These are phyloP conservation scores for Caligus rogercresseyi DNA, from an alignment of 1,140 invertebrate species.

Conservation along the genomic window DNA sequence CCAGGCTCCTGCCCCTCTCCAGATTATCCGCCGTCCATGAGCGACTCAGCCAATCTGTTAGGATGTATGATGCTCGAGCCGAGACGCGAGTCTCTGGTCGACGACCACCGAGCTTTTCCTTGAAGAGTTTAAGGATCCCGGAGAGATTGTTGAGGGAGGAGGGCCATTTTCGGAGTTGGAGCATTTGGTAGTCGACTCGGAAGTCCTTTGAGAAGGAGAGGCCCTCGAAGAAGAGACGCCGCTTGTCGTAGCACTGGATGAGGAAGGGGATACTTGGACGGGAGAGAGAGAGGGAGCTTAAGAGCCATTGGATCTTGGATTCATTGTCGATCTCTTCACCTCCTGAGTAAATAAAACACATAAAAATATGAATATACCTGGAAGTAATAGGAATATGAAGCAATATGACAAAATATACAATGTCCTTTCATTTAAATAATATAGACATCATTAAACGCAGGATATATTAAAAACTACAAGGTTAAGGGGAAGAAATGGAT, in stretches of 20 bases:
- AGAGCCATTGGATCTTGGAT: neutral
- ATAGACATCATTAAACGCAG: too few species aligned
- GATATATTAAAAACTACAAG: too few species aligned
- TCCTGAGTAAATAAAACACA: neutral
- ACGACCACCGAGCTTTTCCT: neutral
- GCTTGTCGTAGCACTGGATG: neutral
- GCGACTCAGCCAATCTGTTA: slow-evolving; percentile 35
- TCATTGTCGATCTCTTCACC: neutral
- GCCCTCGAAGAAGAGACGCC: neutral
- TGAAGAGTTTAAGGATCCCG: slow-evolving; percentile 47
- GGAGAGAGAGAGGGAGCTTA: neutral
- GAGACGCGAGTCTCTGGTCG: neutral
- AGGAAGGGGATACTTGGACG: neutral
- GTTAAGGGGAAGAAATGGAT: too few species aligned
- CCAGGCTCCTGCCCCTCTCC: slow-evolving; percentile 38
- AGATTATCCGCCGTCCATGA: slow-evolving; percentile 38
- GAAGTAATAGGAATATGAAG: too few species aligned
- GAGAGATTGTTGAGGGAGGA: slow-evolving; percentile 40
- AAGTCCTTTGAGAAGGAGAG: neutral
- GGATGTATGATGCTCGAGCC: neutral
- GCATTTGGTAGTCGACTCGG: neutral
- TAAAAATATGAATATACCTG: too few species aligned
- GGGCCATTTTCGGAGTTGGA: neutral
- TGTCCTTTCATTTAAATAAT: too few species aligned
- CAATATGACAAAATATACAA: too few species aligned